Percentiles rank a stretch among this genome's conserved stretches.
Conservation (phyloP, 1,140 invertebrate species). For the Drosophila athabasca region DNA sequence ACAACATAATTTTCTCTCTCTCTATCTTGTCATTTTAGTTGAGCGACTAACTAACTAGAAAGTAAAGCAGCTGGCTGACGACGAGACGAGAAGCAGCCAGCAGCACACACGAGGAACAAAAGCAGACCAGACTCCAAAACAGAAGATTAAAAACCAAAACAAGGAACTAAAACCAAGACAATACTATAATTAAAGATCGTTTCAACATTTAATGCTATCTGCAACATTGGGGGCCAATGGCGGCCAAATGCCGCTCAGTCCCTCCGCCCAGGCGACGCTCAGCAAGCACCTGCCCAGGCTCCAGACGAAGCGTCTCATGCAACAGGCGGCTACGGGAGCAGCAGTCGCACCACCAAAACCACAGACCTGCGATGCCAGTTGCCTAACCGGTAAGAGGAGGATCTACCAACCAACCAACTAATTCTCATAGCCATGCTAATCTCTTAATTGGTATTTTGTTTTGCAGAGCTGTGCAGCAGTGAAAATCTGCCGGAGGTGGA, state of each 20-base stretch:
- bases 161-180: slow-evolving; percentile 14
- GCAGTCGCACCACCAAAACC: slow-evolving; percentile 38
- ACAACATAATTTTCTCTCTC: slow-evolving; percentile 31
- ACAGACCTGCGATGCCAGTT: slow-evolving; percentile 74
- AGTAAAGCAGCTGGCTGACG: slow-evolving; percentile 13
- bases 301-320: slow-evolving; percentile 73
- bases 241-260: slow-evolving; percentile 74
- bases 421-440: slow-evolving; percentile 36
- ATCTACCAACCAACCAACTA: too few species aligned
- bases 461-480: slow-evolving; percentile 93
- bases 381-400: slow-evolving; percentile 67
- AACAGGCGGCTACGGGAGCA: slow-evolving; percentile 46
- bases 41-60: slow-evolving; percentile 41
- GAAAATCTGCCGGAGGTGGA: slow-evolving; percentile 95
- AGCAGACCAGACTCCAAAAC: not conserved
- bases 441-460: slow-evolving; percentile 50
- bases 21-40: slow-evolving; percentile 45
- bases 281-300: slow-evolving; percentile 81
- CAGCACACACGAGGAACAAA: slow-evolving; percentile 11
- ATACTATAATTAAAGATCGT: slow-evolving; percentile 26
- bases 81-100: slow-evolving; percentile 14
- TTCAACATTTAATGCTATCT: slow-evolving; percentile 73
- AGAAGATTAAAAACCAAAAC: not conserved
- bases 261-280: slow-evolving; percentile 80
- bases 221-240: slow-evolving; percentile 75